These are phyloP conservation scores for Amphipyra berbera DNA, from an alignment of 2,888 invertebrate genomes.

Conservation along the genomic window DNA sequence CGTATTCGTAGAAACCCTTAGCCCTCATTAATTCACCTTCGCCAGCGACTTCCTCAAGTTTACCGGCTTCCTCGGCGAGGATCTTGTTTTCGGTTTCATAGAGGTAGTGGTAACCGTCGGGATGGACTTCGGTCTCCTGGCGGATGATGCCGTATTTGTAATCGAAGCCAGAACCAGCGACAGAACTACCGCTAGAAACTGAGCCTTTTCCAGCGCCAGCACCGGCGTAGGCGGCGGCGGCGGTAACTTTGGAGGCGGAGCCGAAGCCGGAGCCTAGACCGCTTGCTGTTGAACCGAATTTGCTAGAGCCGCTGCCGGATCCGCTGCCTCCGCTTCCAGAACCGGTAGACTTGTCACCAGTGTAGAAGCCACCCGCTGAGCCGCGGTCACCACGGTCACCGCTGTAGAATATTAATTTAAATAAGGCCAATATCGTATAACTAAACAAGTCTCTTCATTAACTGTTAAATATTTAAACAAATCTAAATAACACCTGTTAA, in stretches of 20 bases:
- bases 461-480: slow-evolving; percentile 32
- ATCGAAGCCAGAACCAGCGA: slow-evolving; percentile 66
- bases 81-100: slow-evolving; percentile 88
- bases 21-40: slow-evolving; percentile 74
- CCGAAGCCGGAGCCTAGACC: slow-evolving; percentile 1
- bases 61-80: slow-evolving; percentile 83
- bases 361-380: slow-evolving; percentile 66
- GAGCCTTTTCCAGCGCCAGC: slow-evolving; percentile 29
- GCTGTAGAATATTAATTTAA: slow-evolving; percentile 34
- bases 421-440: slow-evolving; percentile 24
- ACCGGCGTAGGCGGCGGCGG: not conserved
- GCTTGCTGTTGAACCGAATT: not conserved
- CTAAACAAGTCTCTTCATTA: slow-evolving; percentile 20
- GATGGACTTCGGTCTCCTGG: slow-evolving; percentile 74
- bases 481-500: slow-evolving; percentile 21
- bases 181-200: slow-evolving; percentile 25
- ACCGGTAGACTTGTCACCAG: slow-evolving; percentile 47
- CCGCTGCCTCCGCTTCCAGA: slow-evolving; percentile 20
- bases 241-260: slow-evolving; percentile 41
- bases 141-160: slow-evolving; percentile 85
- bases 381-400: slow-evolving; percentile 68
- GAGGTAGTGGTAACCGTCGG: slow-evolving; percentile 85
- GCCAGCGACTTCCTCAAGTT: slow-evolving; percentile 75
- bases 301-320: not conserved
- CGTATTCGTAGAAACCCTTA: slow-evolving; percentile 84